phyloP scores from a whole-genome alignment of 2,113 vertebrate genomes.

The Probosciger aterrimus region DNA sequence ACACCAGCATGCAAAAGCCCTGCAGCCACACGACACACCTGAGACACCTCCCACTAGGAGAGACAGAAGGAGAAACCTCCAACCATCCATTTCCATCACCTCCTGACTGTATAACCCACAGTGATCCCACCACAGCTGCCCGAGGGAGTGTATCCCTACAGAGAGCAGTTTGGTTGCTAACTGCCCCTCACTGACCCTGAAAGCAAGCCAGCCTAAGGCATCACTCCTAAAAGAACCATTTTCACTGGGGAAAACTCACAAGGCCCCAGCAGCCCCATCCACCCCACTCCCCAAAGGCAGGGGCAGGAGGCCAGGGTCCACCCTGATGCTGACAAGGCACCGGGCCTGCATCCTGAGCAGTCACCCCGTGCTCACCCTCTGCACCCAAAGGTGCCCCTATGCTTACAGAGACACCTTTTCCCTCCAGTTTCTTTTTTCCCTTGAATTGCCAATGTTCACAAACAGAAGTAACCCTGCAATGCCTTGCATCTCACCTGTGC shows the following conservation, averaged over 20 bases:
- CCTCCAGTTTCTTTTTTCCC: neutral
- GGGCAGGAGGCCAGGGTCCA: accelerated
- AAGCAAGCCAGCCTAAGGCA: neutral
- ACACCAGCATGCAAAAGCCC: accelerated
- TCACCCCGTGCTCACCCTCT: accelerated
- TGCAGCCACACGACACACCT: neutral
- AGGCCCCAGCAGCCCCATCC: neutral
- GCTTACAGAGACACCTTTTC: neutral
- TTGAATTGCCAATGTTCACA: neutral
- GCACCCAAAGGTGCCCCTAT: accelerated
- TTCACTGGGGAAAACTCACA: neutral
- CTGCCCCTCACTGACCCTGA: neutral
- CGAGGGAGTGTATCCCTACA: neutral
- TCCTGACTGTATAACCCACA: neutral
- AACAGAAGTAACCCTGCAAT: too few relatives aligned
- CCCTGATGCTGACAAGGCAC: accelerated
- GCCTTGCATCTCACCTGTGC: neutral
- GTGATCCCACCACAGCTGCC: neutral
- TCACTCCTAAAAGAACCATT: neutral
- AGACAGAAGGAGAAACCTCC: neutral
- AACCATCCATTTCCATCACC: neutral
- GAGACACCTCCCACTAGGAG: neutral
- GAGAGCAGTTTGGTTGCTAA: neutral
- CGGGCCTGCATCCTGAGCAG: accelerated
- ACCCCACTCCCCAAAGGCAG: accelerated